Percentiles rank a stretch among this genome's conserved stretches.
These are phyloP conservation scores for Pristionchus arcanus DNA, from an alignment of 2,888 invertebrate species.

Conservation along the genomic window DNA sequence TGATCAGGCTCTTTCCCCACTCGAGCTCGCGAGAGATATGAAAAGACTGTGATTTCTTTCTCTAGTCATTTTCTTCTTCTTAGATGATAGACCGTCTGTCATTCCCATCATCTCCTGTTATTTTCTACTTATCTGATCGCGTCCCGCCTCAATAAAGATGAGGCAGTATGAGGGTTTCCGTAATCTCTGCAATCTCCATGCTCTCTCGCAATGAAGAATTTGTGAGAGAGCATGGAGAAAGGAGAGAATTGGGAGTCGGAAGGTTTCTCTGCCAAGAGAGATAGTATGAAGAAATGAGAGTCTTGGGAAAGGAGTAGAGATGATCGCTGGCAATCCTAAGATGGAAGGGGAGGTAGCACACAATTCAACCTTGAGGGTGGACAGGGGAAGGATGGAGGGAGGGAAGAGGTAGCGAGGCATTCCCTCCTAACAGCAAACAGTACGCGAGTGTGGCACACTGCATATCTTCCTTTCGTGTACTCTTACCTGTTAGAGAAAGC, in stretches of 20 bases:
- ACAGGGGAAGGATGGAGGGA: neutral
- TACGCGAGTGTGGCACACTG: neutral
- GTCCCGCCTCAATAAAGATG: too few species aligned
- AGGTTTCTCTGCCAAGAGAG: too few species aligned
- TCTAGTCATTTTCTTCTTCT: too few species aligned
- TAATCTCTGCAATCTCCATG: neutral
- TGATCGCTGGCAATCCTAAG: conserved; percentile 17
- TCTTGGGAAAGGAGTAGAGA: too few species aligned
- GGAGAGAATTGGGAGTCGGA: neutral
- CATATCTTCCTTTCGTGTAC: neutral
- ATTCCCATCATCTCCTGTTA: neutral
- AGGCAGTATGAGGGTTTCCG: neutral
- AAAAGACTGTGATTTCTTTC: too few species aligned
- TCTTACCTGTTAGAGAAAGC: neutral
- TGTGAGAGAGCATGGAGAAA: neutral
- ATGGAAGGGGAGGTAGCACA: conserved; percentile 12
- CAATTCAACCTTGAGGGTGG: conserved; percentile 28
- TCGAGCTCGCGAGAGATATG: too few species aligned
- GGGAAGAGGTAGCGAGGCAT: neutral
- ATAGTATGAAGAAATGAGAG: too few species aligned
- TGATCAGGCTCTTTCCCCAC: too few species aligned
- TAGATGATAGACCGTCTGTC: neutral
- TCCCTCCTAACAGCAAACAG: conserved; percentile 28
- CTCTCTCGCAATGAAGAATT: neutral
- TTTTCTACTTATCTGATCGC: neutral